Base-by-base conservation (phyloP, 1,140 invertebrate species). In the Psilanteris sp. region DNA sequence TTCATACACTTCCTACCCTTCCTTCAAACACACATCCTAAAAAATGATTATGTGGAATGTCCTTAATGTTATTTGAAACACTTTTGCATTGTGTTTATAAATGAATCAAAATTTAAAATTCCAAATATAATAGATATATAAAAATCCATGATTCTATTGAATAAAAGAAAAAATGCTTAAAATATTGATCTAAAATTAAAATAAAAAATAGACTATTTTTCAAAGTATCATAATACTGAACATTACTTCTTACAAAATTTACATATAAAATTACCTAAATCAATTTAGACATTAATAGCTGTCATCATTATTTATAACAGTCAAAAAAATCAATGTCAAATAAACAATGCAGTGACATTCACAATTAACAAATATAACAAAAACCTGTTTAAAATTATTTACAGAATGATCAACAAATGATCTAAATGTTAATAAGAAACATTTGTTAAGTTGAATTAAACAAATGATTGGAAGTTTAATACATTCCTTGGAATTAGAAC, bases 341-440 rank as follows among this genome's bases (percentile, higher is more conserved):
- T 54, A 20, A 55, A 54, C 48, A 66, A 55, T 41, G 34, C 7
- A 10, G 1, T 41, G 48, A 57, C 16, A 57, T 48, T 57, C 24
- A 32, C 29, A 29, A 10, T 29, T 61, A 70, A 52, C 32, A 39
- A 61, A 26, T 54, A 14, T 34, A 22, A 20, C 16, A 34, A 52
- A 52, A 52, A 29, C n/a, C 11, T 20, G 1, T n/a, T 43, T 70
- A 37, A 43, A 61, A 62, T 48, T 71, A 72, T 72, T 34, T 72
- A 72, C 50, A 64, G 14, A 6, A 32, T n/a, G 39, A 72, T 57
- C 50, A 34, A 39, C 0, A 1, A 71, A 43, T 37, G 43, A 71
- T 61, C 54, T 27, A 18, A 41, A n/a, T 32, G 32, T 32, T 20
- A 6, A 14, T 15, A 4, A 32, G 7, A 31, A 29, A 52, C 34